phyloP scores from a whole-genome alignment of 35 echinoderm and acorn worm species.

The Chiridota heheva region DNA sequence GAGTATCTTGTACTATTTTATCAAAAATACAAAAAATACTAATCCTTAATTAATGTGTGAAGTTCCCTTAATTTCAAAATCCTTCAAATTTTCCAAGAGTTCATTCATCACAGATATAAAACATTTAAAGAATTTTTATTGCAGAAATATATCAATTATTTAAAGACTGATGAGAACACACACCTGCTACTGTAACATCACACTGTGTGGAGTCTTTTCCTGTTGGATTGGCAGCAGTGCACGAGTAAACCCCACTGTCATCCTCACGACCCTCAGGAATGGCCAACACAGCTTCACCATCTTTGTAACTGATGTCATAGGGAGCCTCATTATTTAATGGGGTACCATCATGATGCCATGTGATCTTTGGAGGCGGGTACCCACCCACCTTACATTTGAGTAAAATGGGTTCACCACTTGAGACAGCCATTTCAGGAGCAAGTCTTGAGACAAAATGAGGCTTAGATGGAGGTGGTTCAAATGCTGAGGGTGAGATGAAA shows the following conservation, averaged over 20 bases:
- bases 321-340: neutral
- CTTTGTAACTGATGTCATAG: slow-evolving; percentile 7
- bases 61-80: no score
- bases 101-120: no score
- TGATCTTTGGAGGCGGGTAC: slow-evolving; percentile 7
- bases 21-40: no score
- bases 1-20: no score
- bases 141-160: neutral
- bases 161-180: neutral
- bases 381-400: slow-evolving; percentile 23
- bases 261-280: slow-evolving; percentile 10
- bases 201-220: slow-evolving; percentile 14
- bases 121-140: no score
- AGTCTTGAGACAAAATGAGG: slow-evolving; percentile 7
- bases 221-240: neutral
- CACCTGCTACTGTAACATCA: slow-evolving; percentile 47
- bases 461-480: slow-evolving; percentile 29
- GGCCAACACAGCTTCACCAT: slow-evolving; percentile 3
- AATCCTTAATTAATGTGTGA: no score
- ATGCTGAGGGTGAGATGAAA: neutral
- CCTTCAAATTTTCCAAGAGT: no score
- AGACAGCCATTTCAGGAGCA: neutral
- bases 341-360: slow-evolving; percentile 15
- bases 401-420: neutral
- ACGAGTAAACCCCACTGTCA: slow-evolving; percentile 2